Percentiles rank a stretch among this genome's conserved stretches.
Conservation (phyloP, 2,888 invertebrate genomes). For the Drosophila parthenogenetica region DNA sequence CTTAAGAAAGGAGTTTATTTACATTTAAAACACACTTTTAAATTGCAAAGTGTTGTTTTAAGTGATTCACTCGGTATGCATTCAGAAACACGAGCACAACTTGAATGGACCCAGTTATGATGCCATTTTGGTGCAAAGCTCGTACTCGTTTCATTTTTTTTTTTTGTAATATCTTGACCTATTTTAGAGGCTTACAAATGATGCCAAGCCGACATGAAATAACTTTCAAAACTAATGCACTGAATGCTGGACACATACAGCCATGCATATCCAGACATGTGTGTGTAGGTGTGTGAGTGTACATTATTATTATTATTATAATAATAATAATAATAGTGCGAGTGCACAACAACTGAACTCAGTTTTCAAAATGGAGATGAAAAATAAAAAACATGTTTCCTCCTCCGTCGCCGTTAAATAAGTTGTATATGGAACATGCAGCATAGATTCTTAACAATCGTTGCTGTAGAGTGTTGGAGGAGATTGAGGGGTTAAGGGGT, state of each 20-base stretch:
- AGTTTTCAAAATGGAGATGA: constrained; percentile 29
- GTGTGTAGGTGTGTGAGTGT: neutral
- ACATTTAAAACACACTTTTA: neutral
- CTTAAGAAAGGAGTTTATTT: constrained; percentile 2
- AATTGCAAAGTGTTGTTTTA: constrained; percentile 11
- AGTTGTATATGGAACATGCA: constrained; percentile 33
- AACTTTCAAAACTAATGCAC: constrained; percentile 50
- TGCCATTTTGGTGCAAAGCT: constrained; percentile 14
- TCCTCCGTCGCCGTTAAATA: neutral
- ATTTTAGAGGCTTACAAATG: constrained; percentile 18
- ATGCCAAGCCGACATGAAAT: constrained; percentile 27
- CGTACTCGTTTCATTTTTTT: neutral
- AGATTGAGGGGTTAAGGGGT: neutral
- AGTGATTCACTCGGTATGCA: constrained; percentile 5
- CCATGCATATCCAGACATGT: neutral
- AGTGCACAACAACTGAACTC: constrained; percentile 42
- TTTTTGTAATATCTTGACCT: constrained; percentile 23
- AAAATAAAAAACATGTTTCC: constrained; percentile 16
- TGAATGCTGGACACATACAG: constrained; percentile 17
- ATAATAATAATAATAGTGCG: constrained; percentile 32
- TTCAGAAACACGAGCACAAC: constrained; percentile 2
- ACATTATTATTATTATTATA: constrained; percentile 18
- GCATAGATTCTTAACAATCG: constrained; percentile 45
- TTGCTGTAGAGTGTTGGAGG: neutral
- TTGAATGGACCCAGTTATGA: constrained; percentile 15